Evolutionary conservation across 2,888 invertebrate species (phyloP).

Genomic region (Deroplatys truncata): DNA sequence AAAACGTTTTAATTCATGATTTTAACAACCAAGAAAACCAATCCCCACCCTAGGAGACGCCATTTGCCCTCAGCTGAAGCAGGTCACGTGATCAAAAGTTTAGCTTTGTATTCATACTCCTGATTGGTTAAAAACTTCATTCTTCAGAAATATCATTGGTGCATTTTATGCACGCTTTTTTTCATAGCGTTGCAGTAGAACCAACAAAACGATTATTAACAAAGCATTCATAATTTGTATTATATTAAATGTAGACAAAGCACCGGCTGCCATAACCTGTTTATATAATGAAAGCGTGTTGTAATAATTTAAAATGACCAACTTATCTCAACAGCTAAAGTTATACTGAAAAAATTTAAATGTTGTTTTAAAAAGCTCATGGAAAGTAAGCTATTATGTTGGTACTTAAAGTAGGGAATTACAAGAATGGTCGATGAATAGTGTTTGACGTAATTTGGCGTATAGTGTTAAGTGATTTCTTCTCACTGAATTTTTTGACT

Average conservation of each 20-base stretch:
- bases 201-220: neutral
- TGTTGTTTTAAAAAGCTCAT: neutral
- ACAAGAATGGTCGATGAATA: neutral
- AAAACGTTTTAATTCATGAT: slow-evolving; percentile 46
- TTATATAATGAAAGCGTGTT: too few relatives aligned
- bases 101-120: slow-evolving; percentile 64
- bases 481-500: neutral
- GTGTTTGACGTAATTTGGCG: neutral
- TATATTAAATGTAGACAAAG: neutral
- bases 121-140: slow-evolving; percentile 13
- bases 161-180: neutral
- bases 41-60: slow-evolving; percentile 47
- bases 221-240: neutral
- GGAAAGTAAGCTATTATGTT: neutral
- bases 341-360: neutral
- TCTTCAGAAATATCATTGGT: neutral
- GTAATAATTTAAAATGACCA: too few relatives aligned
- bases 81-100: slow-evolving; percentile 42
- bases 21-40: slow-evolving; percentile 44
- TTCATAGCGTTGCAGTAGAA: neutral
- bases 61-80: slow-evolving; percentile 47
- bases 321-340: too few relatives aligned
- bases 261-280: too few relatives aligned
- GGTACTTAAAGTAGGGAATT: neutral
- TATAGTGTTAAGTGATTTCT: neutral